These are phyloP conservation scores for Jacana jacana DNA, from an alignment of 2,113 vertebrate species.

Conservation along the genomic window DNA sequence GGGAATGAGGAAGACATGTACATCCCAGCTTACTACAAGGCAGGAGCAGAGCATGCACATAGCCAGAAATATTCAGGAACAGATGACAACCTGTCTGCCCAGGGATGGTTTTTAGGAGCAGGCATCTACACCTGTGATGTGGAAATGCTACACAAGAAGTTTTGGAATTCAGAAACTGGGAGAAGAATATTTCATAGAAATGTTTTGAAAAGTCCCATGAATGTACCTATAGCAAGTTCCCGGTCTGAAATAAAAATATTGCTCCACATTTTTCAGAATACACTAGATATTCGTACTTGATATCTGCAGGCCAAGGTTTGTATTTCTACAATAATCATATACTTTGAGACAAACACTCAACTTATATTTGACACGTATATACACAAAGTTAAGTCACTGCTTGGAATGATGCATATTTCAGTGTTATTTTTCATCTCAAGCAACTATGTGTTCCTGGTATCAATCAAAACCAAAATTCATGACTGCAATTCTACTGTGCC, in stretches of 20 bases:
- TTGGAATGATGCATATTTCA: background rate
- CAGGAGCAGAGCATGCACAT: background rate
- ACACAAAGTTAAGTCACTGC: background rate
- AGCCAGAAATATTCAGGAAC: background rate
- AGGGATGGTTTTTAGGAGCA: background rate
- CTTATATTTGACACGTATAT: background rate
- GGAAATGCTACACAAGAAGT: background rate
- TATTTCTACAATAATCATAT: background rate
- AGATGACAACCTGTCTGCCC: background rate
- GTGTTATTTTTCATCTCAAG: background rate
- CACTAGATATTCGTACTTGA: background rate
- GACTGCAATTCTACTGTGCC: background rate
- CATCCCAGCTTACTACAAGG: background rate
- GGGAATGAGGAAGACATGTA: background rate
- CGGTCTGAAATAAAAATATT: background rate
- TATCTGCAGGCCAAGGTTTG: background rate
- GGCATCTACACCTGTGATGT: background rate
- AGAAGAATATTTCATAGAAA: background rate
- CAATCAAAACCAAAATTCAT: conserved; percentile 33
- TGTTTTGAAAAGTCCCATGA: background rate
- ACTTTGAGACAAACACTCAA: background rate
- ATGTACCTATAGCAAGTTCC: background rate
- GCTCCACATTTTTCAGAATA: background rate
- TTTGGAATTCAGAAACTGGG: background rate
- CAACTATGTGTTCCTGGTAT: background rate